Base-by-base conservation (phyloP, 2,797 vertebrate species). In the Poecilia velifera region DNA sequence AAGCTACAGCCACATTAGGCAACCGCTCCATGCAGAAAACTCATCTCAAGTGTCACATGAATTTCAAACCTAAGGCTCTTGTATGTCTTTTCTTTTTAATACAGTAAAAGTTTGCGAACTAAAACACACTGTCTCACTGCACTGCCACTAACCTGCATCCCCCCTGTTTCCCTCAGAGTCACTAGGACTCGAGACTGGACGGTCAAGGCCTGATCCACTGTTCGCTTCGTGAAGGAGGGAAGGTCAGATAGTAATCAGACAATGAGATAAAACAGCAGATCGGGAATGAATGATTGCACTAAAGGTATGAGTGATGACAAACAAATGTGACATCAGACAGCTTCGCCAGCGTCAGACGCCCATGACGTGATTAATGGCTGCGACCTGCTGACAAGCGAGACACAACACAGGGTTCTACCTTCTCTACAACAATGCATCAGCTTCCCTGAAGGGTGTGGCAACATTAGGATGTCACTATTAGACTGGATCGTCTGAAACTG, bases 101-200 rank as follows among this genome's bases (percentile, higher is more conserved):
- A 22, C 18, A 66, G 22, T 46, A 45, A 8, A 72, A 82, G 71
- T 70, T 57, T 22, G 53, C 82, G 75, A 76, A 62, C 84, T 90
- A 81, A 91, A 89, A 92, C 88, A 91, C 91, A 88, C 79, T 10
- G 68, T 82, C 88, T 86, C 79, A 79, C 92, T 92, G 89, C 86
- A 46, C 93, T 88, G 83, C 88, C 88, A 95, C 94, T 93, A 74
- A 95, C 93, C 93, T 94, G 92, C 80, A 3, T 88, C 88, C 85
- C 84, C 90, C 91, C 86, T 80, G 85, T 88, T 86, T 57, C 84
- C 85, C 91, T 89, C 88, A 87, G 90, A 74, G 86, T 83, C 84
- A 89, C 86, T 88, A 82, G 92, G 92, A 82, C 89, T 86, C 82
- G 92, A 87, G 81, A 82, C 78, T n/a, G 85, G 79, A 75, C 78